Conservation (phyloP, 2,113 vertebrate genomes). For the Myodes glareolus region DNA sequence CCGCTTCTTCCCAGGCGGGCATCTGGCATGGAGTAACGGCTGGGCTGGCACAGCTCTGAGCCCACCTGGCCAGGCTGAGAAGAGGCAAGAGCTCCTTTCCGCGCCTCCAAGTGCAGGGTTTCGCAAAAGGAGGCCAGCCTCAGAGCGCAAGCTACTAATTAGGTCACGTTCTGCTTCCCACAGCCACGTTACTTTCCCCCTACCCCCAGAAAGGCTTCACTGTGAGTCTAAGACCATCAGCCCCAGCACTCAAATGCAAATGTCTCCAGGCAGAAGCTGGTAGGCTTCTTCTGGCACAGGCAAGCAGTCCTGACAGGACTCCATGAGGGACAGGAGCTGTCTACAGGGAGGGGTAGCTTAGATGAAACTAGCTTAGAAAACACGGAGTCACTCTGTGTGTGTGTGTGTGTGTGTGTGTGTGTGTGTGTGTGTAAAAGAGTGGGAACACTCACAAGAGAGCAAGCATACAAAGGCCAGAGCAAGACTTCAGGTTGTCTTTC, state of each 20-base stretch:
- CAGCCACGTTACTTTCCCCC: conserved; percentile 88
- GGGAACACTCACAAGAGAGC: not conserved
- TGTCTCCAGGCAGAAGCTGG: conserved; percentile 34
- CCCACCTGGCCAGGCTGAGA: conserved; percentile 79
- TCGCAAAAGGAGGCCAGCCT: conserved; percentile 85
- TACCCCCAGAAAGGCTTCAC: conserved; percentile 86
- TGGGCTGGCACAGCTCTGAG: conserved; percentile 63
- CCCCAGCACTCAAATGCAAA: conserved; percentile 73
- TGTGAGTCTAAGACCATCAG: conserved; percentile 80
- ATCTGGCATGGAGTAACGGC: conserved; percentile 50
- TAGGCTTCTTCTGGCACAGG: not conserved
- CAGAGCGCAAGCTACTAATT: conserved; percentile 87
- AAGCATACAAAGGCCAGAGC: not conserved
- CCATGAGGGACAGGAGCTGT: not conserved
- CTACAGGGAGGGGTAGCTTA: not conserved
- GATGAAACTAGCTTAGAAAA: conserved; percentile 3
- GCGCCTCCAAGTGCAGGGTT: conserved; percentile 82
- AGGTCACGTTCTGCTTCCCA: conserved; percentile 87
- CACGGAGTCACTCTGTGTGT: not conserved
- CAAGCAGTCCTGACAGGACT: not conserved
- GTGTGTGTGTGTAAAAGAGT: not conserved
- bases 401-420: not conserved
- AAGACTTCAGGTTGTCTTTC: not conserved
- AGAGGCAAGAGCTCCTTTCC: conserved; percentile 80
- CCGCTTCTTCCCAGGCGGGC: conserved; percentile 43